Conservation (phyloP, 2,888 invertebrate genomes). For the Andrena camellia region DNA sequence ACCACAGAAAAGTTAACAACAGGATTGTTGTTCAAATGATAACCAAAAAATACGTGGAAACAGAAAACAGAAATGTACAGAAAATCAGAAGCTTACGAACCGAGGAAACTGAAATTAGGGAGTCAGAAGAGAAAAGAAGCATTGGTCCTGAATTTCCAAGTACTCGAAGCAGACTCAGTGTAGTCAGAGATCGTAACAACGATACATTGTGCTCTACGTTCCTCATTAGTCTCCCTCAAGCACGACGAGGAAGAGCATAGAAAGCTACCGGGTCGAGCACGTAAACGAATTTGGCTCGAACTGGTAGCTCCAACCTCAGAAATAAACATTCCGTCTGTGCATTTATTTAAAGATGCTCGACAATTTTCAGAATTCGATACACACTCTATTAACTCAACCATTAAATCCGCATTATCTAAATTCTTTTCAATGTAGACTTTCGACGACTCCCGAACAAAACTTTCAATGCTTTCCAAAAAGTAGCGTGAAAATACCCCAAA, state of each 20-base stretch:
- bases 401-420: too few species aligned
- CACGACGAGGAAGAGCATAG: constrained; percentile 22
- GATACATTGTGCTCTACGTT: constrained; percentile 37
- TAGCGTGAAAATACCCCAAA: too few species aligned
- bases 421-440: too few species aligned
- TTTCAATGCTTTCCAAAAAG: too few species aligned
- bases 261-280: background rate
- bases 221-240: constrained; percentile 43
- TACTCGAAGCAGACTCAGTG: constrained; percentile 15
- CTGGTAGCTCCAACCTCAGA: background rate
- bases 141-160: constrained; percentile 15
- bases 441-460: too few species aligned
- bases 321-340: background rate
- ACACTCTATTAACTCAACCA: too few species aligned
- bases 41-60: background rate
- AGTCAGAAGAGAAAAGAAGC: constrained; percentile 17
- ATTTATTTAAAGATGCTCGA: too few species aligned
- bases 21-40: background rate
- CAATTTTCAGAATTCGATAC: too few species aligned
- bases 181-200: constrained; percentile 52
- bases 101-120: background rate
- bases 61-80: background rate
- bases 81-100: constrained; percentile 4
- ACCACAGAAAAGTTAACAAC: too few species aligned
- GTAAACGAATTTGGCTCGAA: background rate